Evolutionary conservation across 2,113 vertebrate species (phyloP).

Genomic region (Callionymus lyra): DNA sequence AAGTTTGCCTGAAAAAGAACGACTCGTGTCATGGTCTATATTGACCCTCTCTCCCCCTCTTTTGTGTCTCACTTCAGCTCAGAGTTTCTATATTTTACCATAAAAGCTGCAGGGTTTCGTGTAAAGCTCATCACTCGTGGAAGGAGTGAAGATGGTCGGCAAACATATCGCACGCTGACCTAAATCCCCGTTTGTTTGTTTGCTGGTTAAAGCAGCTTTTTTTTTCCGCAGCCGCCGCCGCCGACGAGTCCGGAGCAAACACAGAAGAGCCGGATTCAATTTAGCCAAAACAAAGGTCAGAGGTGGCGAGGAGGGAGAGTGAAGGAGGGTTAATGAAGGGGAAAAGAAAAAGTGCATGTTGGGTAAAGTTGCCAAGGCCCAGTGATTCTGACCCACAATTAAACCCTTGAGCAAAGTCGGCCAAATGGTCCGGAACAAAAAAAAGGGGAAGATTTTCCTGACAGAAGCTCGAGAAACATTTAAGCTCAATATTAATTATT

Average conservation of each 20-base stretch:
- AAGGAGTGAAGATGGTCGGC: constrained; percentile 18
- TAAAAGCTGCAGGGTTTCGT: too few species aligned
- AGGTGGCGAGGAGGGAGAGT: neutral
- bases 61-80: neutral
- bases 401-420: too few species aligned
- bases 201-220: constrained; percentile 24
- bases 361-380: constrained; percentile 18
- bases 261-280: constrained; percentile 29
- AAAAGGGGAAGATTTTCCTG: too few species aligned
- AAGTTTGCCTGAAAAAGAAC: neutral
- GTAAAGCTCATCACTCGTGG: constrained; percentile 6
- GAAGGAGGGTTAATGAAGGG: constrained; percentile 1
- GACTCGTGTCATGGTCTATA: too few species aligned
- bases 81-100: too few species aligned
- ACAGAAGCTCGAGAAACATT: too few species aligned
- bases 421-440: too few species aligned
- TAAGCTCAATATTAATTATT: too few species aligned
- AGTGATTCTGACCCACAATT: constrained; percentile 27
- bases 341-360: neutral
- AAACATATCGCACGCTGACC: constrained; percentile 18
- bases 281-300: constrained; percentile 32
- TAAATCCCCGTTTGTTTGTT: constrained; percentile 29
- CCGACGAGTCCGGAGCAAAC: constrained; percentile 18
- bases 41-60: too few species aligned
- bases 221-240: constrained; percentile 1